Base-by-base conservation (phyloP, 2,113 vertebrate genomes). In the Alces alces region DNA sequence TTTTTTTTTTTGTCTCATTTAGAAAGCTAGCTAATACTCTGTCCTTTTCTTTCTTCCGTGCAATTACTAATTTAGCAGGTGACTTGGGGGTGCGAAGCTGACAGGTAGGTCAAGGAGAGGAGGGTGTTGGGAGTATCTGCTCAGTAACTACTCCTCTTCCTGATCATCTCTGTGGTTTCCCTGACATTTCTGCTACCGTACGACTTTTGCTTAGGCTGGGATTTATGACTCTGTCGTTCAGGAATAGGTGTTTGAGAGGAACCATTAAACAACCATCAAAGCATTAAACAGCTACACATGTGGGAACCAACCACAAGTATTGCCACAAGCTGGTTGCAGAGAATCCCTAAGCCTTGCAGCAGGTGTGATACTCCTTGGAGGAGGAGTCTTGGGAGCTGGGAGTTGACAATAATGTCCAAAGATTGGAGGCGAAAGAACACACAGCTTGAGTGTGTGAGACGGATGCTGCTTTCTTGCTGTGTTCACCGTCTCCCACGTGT, bases 201-300 rank as follows among this genome's bases (percentile, higher is more conserved):
- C 16, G 30, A 60, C 86, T 95, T 87, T 70, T 43, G 79, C 15
- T 2, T 4, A 78, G 0, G 0, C 15, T 43, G 55, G 30, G 92
- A 73, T 96, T 94, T 96, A 55, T 58, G 66, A 8, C 80, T 54
- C 60, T 43, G 64, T 91, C 97, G 50, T 54, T n/a, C 94, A 91
- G 60, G 19, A 96, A 54, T 50, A 89, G 50, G 23, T 96, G 50
- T 98, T 93, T 96, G 92, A 92, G 83, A 93, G 92, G 60, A 98
- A 64, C 86, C 89, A 47, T 96, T 97, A 96, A 93, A 89, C 82
- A 96, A 2, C 86, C 36, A 45, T 70, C 83, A 96, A 93, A 90
- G 61, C 97, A 80, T 97, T 93, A 47, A 78, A 91, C 76, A 91
- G 91, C 92, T 73, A 8, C 80, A 15, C 91, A 45, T 4, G 0